These are phyloP conservation scores for Stegophylla sp. DNA, from an alignment of 2,888 invertebrate genomes.

Conservation along the genomic window DNA sequence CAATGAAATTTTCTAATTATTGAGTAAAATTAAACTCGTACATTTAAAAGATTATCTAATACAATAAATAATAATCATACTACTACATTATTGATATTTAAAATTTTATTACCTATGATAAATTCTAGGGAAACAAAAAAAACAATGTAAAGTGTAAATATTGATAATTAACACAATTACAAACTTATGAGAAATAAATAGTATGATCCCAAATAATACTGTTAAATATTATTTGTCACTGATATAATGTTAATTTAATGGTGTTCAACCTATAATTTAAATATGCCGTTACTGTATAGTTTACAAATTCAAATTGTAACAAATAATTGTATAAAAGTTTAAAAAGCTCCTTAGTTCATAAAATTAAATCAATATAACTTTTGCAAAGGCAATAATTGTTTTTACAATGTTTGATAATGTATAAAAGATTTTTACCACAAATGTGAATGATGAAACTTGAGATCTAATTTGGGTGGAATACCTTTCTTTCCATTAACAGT, in stretches of 20 bases:
- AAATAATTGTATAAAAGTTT: slow-evolving; percentile 23
- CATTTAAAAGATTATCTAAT: too few relatives aligned
- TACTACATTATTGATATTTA: too few relatives aligned
- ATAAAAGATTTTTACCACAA: slow-evolving; percentile 45
- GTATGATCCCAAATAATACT: not conserved
- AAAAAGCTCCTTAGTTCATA: slow-evolving; percentile 43
- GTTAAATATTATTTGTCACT: not conserved
- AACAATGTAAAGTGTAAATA: too few relatives aligned
- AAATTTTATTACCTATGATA: too few relatives aligned
- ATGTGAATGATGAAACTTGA: slow-evolving; percentile 52
- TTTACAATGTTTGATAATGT: slow-evolving; percentile 18
- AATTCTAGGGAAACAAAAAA: too few relatives aligned
- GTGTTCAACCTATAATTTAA: not conserved
- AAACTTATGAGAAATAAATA: too few relatives aligned
- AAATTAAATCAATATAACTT: not conserved
- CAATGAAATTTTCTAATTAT: too few relatives aligned
- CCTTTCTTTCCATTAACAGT: slow-evolving; percentile 41
- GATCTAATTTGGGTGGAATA: slow-evolving; percentile 49
- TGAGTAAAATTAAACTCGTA: too few relatives aligned
- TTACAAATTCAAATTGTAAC: not conserved
- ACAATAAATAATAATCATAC: too few relatives aligned
- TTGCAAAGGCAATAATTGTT: slow-evolving; percentile 38
- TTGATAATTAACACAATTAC: too few relatives aligned
- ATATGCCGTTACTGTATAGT: not conserved
- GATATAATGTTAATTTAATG: not conserved